Evolutionary conservation across 2,888 invertebrate genomes (phyloP), one percentile per base, ranked within the genome.

Genomic region (Machimus atricapillus): DNA sequence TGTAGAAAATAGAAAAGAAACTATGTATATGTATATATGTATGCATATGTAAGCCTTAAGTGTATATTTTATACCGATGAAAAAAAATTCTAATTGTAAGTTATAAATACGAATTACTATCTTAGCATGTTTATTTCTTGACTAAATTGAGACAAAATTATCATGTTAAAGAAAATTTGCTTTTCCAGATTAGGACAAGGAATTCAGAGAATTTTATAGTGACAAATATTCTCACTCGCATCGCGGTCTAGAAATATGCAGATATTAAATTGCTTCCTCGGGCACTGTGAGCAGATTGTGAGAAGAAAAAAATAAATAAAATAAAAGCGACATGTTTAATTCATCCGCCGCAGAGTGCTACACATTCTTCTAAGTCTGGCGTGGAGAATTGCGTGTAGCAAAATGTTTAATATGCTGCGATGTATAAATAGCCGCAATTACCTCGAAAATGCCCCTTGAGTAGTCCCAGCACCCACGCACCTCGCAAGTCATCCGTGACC

Each of bases 401-500:
- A 66, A 66, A 1, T 66, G 66, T 12, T 66, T 66, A 66, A 66
- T 66, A 23, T 5, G 66, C 12, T 12, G 27, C 66, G 66, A 66
- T 23, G 66, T 66, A 66, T 66, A 66, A 66, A 66, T 66, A 66
- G 66, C 66, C 66, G 66, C 66, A 27, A 66, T 66, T 66, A 66
- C 66, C 66, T 66, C 66, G 43, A 27, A 66, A 66, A 23, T 66
- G 66, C 66, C 66, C 66, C 66, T 66, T 23, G 66, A 66, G 66
- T 14, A 66, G 66, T 66, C 9, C 27, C 66, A 37, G 40, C 76
- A 76, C 76, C 81, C 81, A 81, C 81, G 81, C 81, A 81, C 34
- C 27, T 34, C 27, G 40, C 83, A 73, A 58, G 31, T 34, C 83
- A 83, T 83, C 23, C 83, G 66, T 83, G 58, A 83, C 66, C 58